phyloP scores from a whole-genome alignment of 2,888 invertebrate species.

The Oscheius sp. region DNA sequence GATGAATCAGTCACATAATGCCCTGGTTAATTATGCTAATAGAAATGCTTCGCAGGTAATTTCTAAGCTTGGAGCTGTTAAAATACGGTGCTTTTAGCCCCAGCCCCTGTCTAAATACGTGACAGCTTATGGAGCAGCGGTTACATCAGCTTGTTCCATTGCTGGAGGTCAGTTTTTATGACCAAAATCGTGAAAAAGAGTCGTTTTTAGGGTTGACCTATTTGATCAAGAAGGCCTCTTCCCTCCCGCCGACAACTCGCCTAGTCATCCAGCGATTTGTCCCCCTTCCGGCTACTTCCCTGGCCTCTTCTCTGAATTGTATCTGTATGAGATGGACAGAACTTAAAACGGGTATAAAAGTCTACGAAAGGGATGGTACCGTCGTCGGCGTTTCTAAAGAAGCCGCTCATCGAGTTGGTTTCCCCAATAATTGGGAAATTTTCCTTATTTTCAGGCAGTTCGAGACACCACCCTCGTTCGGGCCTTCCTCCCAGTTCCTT shows the following conservation, averaged over 20 bases:
- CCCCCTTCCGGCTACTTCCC: slow-evolving; percentile 66
- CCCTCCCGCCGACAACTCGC: slow-evolving; percentile 72
- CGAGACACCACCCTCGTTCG: slow-evolving; percentile 68
- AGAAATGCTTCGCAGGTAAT: slow-evolving; percentile 76
- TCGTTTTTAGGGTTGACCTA: slow-evolving; percentile 54
- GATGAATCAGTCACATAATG: slow-evolving; percentile 77
- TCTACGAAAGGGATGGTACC: slow-evolving; percentile 74
- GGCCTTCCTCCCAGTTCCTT: slow-evolving; percentile 68
- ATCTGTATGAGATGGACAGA: slow-evolving; percentile 76
- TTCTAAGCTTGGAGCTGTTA: neutral
- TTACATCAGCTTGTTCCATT: slow-evolving; percentile 74
- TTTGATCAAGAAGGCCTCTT: slow-evolving; percentile 51
- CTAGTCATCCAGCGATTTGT: slow-evolving; percentile 72
- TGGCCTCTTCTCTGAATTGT: slow-evolving; percentile 74
- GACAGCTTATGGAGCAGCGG: slow-evolving; percentile 76
- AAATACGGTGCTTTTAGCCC: slow-evolving; percentile 40
- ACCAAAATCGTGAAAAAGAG: neutral
- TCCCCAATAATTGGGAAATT: slow-evolving; percentile 47
- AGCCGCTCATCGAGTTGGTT: slow-evolving; percentile 75
- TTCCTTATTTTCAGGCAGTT: slow-evolving; percentile 28
- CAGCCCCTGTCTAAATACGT: slow-evolving; percentile 74
- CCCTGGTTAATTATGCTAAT: slow-evolving; percentile 77
- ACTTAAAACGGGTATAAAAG: slow-evolving; percentile 74
- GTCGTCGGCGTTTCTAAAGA: slow-evolving; percentile 76
- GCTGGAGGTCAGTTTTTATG: slow-evolving; percentile 37